Base-by-base conservation (phyloP, 2,113 vertebrate genomes). In the Aix galericulata region DNA sequence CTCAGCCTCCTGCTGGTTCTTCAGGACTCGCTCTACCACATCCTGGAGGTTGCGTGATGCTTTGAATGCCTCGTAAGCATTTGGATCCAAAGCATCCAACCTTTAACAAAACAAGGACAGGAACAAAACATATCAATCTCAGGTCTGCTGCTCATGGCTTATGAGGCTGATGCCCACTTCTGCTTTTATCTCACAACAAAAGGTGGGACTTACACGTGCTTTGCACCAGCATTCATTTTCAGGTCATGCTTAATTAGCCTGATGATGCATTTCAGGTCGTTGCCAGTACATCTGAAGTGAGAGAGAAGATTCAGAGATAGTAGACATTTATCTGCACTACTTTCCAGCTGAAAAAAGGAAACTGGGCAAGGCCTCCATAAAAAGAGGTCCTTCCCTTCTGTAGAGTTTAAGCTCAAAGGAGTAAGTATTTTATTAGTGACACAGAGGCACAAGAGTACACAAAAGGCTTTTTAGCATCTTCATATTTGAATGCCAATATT, bases 161-260 rank as follows among this genome's bases (percentile, higher is more conserved):
- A 12, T 1, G 8, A 53, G 48, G 67, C 48, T 59, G 40, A 67
- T 0, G 7, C 34, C 17, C 14, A 0, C 3, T 42, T 31, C 52
- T n/a, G 55, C 10, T 22, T 25, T 64, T 9, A 1, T 12, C 59
- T 56, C 73, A 32, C 42, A 59, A 4, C 1, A 10, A 25, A 31
- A 69, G 29, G 21, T 3, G 50, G 53, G 76, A 98, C 99, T 99
- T 97, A 99, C 99, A 99, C 98, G 0, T 99, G 99, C 96, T 99
- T 99, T 2, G 99, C 99, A 53, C 99, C 99, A 2, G 99, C 97
- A 40, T 99, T 99, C 98, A 99, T 99, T 97, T 99, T 99, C 97
- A 99, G 93, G 95, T 99, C 99, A 11, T 99, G 99, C 82, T 99
- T 99, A 66, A 99, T 99, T 7, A 99, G 97, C 68, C 99, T 97